phyloP scores from a whole-genome alignment of 2,797 vertebrate species.

The Columba guinea region DNA sequence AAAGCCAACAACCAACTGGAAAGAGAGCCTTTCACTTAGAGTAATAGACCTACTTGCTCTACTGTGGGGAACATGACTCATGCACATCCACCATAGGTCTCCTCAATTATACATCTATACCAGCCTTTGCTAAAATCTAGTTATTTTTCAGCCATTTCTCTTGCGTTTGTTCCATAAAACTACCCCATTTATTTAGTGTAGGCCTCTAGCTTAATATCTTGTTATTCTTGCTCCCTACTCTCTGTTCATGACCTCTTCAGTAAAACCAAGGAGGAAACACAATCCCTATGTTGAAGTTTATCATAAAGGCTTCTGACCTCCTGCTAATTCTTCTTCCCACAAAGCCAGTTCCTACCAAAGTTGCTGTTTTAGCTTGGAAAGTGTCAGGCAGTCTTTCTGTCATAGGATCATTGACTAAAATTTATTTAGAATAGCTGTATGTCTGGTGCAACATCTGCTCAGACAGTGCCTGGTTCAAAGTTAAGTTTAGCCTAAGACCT shows the following conservation, averaged over 20 bases:
- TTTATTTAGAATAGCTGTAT: neutral
- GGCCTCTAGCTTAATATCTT: neutral
- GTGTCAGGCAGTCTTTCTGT: neutral
- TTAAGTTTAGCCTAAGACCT: neutral
- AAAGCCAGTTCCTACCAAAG: neutral
- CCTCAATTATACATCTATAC: neutral
- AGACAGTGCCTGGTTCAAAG: neutral
- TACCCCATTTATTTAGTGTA: neutral
- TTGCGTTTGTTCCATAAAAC: neutral
- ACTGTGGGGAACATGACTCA: neutral
- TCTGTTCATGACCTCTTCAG: neutral
- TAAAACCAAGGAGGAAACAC: neutral
- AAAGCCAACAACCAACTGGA: neutral
- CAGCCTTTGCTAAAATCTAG: neutral
- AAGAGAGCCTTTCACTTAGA: neutral
- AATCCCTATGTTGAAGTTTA: neutral
- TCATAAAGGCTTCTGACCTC: neutral
- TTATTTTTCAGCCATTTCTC: neutral
- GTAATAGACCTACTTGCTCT: neutral
- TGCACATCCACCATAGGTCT: neutral
- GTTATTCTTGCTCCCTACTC: neutral
- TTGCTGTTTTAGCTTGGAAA: neutral
- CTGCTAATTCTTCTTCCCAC: neutral
- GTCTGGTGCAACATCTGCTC: neutral
- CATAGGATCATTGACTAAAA: neutral